These are phyloP conservation scores for Parazoanthus atlanticus DNA, from an alignment of 92 coral and sea anemone species.

Conservation along the genomic window DNA sequence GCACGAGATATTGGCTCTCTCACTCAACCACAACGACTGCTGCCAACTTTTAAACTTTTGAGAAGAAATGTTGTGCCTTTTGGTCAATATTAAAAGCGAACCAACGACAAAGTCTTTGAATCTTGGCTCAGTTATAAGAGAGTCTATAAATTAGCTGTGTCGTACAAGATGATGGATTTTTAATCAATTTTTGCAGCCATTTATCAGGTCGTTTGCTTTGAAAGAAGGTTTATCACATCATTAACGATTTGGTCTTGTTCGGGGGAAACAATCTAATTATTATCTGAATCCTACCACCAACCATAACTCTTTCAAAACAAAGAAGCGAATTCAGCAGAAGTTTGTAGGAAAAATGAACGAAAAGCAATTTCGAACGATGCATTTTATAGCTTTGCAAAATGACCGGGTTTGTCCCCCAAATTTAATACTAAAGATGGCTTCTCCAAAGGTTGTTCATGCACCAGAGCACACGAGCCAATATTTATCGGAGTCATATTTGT, in stretches of 20 bases:
- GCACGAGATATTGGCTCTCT: neutral
- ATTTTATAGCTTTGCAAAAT: too few species aligned
- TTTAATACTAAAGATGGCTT: too few species aligned
- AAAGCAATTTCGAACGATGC: neutral
- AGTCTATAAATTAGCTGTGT: neutral
- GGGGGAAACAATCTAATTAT: neutral
- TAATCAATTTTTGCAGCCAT: neutral
- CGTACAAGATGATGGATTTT: neutral
- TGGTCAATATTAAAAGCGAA: neutral
- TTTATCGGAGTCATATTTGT: too few species aligned
- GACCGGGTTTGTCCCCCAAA: too few species aligned
- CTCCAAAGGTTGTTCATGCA: too few species aligned
- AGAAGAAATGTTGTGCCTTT: neutral
- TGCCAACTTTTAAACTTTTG: neutral
- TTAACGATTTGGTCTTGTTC: neutral
- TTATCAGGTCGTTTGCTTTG: constrained; percentile 17
- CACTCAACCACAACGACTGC: neutral
- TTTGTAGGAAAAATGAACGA: too few species aligned
- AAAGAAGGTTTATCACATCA: neutral
- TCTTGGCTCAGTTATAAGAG: neutral
- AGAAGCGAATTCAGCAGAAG: neutral
- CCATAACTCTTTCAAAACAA: neutral
- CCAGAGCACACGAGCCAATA: too few species aligned
- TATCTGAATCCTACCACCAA: too few species aligned
- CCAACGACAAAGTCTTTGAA: neutral